Evolutionary conservation across 1,140 invertebrate genomes (phyloP).

Genomic region (Streblospio benedicti): DNA sequence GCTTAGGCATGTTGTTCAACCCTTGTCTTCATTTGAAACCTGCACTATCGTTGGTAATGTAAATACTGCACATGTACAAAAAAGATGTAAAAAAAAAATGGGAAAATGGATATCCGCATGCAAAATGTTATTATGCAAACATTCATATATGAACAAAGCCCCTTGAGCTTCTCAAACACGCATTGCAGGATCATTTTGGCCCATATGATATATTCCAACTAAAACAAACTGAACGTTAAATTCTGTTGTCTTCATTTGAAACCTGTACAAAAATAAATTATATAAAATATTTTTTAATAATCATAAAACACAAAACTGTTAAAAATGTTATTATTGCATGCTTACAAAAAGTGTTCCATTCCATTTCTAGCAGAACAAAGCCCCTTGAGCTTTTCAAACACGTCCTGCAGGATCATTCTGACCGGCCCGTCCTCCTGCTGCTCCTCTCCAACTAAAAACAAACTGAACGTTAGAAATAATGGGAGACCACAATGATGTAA

Average conservation of each 20-base stretch:
- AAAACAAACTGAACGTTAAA: neutral
- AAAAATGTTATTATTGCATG: neutral
- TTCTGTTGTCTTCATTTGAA: neutral
- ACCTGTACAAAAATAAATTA: neutral
- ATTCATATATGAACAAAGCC: conserved; percentile 21
- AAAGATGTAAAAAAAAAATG: conserved; percentile 17
- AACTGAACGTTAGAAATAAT: no score
- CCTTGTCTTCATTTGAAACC: neutral
- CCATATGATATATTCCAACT: no score
- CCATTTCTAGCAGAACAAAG: conserved; percentile 23
- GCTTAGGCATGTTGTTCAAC: no score
- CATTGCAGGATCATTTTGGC: conserved; percentile 56
- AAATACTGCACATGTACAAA: neutral
- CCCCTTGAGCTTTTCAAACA: conserved; percentile 30
- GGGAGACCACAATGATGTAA: no score
- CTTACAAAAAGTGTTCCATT: conserved; percentile 32
- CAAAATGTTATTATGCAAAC: conserved; percentile 32
- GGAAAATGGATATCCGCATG: conserved; percentile 1
- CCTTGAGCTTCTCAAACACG: conserved; percentile 30
- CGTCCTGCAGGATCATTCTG: conserved; percentile 55
- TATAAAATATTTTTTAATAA: neutral
- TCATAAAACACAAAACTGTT: conserved; percentile 18
- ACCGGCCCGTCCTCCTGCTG: no score
- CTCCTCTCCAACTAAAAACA: no score
- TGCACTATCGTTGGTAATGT: neutral